These are phyloP conservation scores for Paramisgurnus dabryanus DNA, from an alignment of 2,113 vertebrate species.

Conservation along the genomic window DNA sequence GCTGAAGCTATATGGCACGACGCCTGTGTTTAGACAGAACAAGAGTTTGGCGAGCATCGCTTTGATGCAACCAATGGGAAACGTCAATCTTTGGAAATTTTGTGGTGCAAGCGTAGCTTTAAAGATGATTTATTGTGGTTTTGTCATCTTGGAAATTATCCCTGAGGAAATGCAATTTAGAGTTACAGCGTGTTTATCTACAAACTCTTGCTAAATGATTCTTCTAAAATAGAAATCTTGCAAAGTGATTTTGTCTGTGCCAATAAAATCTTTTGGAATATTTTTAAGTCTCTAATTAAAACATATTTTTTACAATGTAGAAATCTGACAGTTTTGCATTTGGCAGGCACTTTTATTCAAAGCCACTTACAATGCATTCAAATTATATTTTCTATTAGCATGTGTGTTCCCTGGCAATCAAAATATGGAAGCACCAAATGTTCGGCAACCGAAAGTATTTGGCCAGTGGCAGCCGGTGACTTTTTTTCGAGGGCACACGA, in stretches of 20 bases:
- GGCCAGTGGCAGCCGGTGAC: too few species aligned
- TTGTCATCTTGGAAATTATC: background rate
- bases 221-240: background rate
- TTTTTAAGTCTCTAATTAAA: too few species aligned
- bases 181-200: background rate
- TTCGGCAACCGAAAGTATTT: too few species aligned
- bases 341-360: too few species aligned
- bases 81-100: background rate
- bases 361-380: too few species aligned
- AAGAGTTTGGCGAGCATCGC: background rate
- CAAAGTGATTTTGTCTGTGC: slow-evolving; percentile 1
- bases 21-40: slow-evolving; percentile 30
- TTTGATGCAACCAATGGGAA: background rate
- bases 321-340: background rate
- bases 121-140: background rate
- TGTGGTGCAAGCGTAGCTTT: background rate
- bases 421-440: too few species aligned
- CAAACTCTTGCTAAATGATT: background rate
- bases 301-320: too few species aligned
- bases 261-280: background rate
- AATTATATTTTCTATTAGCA: too few species aligned
- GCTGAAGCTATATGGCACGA: slow-evolving; percentile 3
- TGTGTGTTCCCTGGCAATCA: too few species aligned
- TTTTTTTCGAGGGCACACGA: too few species aligned
- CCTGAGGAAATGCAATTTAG: background rate